A percentile compares a stretch with the other conserved stretches of the same genome.
Evolutionary conservation across 2,113 vertebrate genomes (phyloP).

Genomic region (Anser cygnoides): DNA sequence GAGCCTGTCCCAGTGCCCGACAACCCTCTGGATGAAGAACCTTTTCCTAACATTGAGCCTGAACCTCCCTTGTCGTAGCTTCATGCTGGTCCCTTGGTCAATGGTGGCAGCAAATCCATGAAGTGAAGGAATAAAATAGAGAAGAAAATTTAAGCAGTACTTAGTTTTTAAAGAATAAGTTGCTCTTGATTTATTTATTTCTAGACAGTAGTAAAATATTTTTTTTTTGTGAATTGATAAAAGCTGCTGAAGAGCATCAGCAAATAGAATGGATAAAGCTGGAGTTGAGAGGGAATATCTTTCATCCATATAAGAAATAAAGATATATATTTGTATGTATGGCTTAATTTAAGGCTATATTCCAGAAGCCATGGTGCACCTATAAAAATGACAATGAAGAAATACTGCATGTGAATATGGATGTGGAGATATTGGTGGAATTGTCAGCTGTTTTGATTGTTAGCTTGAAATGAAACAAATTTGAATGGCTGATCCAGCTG

Average conservation of each 20-base stretch:
- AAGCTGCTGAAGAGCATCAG: background rate
- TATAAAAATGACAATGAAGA: background rate
- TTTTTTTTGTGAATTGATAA: background rate
- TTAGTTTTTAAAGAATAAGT: background rate
- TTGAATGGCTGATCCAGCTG: slow-evolving; percentile 28
- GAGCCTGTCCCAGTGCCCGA: too few relatives aligned
- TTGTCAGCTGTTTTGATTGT: slow-evolving; percentile 28
- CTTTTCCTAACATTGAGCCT: too few relatives aligned
- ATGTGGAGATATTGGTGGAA: background rate
- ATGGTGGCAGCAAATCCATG: background rate
- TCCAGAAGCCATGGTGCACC: background rate
- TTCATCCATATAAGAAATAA: background rate
- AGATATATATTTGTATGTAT: background rate
- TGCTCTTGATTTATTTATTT: background rate
- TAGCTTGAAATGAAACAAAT: slow-evolving; percentile 24
- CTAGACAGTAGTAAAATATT: background rate
- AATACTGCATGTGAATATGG: background rate
- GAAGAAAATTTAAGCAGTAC: background rate
- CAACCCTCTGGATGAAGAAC: too few relatives aligned
- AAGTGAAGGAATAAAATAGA: background rate
- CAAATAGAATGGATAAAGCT: background rate
- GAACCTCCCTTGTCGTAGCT: too few relatives aligned
- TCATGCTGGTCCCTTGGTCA: too few relatives aligned
- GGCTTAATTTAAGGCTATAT: background rate
- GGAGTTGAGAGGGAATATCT: background rate